Evolutionary conservation across 2,888 invertebrate species (phyloP), one percentile per base, ranked within the genome.

Genomic region (Tuta absoluta): DNA sequence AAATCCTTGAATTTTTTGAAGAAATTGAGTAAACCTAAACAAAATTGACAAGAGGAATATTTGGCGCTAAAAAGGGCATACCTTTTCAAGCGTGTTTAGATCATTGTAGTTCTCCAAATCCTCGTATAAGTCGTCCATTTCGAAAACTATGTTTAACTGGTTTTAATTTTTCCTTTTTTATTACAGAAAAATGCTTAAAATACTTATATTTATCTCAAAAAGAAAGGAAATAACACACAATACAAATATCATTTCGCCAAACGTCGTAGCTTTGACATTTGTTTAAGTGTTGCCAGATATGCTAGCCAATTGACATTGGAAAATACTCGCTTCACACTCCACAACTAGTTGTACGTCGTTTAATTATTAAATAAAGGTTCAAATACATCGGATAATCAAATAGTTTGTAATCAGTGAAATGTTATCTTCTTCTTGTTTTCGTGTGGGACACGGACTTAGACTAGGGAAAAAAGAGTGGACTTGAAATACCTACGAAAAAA

Each of bases 81-180:
- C 89, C 86, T 87, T 84, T 33, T 78, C 73, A 63, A 86, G 65
- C 62, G 76, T 73, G 64, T 80, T 75, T 28, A 81, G 81, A 48
- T 88, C 84, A 28, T 88, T 78, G 70, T 86, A 91, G 70, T 91
- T 89, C 33, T 87, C 84, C 66, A 91, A 80, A 73, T 90, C 77
- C 19, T 73, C 77, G 67, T 91, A 91, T 63, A 91, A 66, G 65
- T 78, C 81, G 51, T 87, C 87, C 89, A 90, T 89, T 24, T 33
- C 49, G 24, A 24, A 56, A 33, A 8, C 8, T 17, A 56, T 17
- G 19, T 33, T n/a, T 56, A 17, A n/a, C 10, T 24, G 11, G 0
- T 24, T 28, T 12, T 14, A 28, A 53, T 28, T 0, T 5, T 7
- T 3, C 21, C 11, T 51, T 51, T 51, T 12, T 8, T 51, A 19